Percentiles rank a stretch among this genome's conserved stretches.
phyloP scores from a whole-genome alignment of 64 coral and sea anemone genomes.

The Montipora capricornis region DNA sequence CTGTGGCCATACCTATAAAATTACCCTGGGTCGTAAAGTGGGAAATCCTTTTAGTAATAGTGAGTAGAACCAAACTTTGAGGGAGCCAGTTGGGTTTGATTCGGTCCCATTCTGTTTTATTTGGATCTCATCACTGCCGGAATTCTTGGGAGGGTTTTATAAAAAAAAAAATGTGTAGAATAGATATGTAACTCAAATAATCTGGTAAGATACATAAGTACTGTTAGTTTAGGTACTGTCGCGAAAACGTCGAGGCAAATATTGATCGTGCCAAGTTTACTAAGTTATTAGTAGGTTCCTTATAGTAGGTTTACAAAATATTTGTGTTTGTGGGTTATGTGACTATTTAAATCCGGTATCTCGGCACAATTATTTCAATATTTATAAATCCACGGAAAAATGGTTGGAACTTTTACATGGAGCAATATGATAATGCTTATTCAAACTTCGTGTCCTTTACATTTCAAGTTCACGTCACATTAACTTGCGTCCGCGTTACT shows the following conservation, averaged over 20 bases:
- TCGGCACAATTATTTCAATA: too few species aligned
- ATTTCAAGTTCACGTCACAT: not conserved
- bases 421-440: too few species aligned
- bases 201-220: too few species aligned
- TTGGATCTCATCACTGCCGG: not conserved
- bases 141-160: constrained; percentile 33
- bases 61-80: constrained; percentile 3
- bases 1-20: constrained; percentile 85
- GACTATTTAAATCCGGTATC: too few species aligned
- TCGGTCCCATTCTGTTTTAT: not conserved
- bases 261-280: too few species aligned
- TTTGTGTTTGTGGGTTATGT: too few species aligned
- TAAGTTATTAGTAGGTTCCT: not conserved
- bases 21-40: constrained; percentile 65
- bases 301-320: not conserved
- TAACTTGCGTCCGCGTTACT: not conserved
- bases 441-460: too few species aligned
- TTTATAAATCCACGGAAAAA: too few species aligned
- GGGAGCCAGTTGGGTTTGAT: constrained; percentile 5
- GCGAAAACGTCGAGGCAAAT: too few species aligned
- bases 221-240: not conserved
- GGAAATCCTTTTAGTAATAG: constrained; percentile 32
- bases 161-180: not conserved
- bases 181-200: not conserved
- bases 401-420: too few species aligned